Conservation (phyloP, 1,140 invertebrate genomes). For the Matsumurasca onukii region DNA sequence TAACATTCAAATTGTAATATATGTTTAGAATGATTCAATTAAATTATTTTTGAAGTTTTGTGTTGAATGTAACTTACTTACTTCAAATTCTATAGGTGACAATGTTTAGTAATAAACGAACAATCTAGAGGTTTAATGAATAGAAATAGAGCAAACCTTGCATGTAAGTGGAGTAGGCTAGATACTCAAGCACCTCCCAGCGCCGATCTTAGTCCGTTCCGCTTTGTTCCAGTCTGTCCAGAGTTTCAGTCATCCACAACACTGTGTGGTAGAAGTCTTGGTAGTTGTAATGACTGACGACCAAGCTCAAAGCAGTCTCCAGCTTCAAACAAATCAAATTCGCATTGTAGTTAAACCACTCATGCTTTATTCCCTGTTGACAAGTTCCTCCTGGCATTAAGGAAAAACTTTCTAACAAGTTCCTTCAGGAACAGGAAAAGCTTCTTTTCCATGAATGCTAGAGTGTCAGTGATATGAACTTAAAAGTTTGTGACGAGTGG, state of each 20-base stretch:
- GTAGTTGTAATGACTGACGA: slow-evolving; percentile 89
- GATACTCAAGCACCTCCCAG: slow-evolving; percentile 91
- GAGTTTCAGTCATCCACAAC: slow-evolving; percentile 93
- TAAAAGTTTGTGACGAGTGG: not conserved
- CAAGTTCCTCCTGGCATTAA: not conserved
- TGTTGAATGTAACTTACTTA: too few species aligned
- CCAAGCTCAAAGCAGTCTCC: slow-evolving; percentile 97
- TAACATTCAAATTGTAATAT: too few species aligned
- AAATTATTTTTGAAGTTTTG: too few species aligned
- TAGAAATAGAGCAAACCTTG: slow-evolving; percentile 65
- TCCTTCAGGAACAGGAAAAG: too few species aligned
- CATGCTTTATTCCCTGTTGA: not conserved
- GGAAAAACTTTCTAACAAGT: too few species aligned
- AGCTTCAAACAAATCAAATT: slow-evolving; percentile 60
- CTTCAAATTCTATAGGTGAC: too few species aligned
- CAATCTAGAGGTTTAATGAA: too few species aligned
- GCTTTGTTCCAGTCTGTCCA: slow-evolving; percentile 67
- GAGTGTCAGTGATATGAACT: not conserved
- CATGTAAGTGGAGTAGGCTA: slow-evolving; percentile 94
- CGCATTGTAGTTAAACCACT: not conserved
- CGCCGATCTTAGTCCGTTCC: slow-evolving; percentile 66
- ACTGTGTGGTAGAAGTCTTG: slow-evolving; percentile 93
- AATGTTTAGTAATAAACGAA: too few species aligned
- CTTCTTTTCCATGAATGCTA: not conserved
- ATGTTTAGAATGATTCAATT: too few species aligned